A percentile compares a stretch with the other conserved stretches of the same genome.
phyloP scores from a whole-genome alignment of 2,113 vertebrate species.

The Erythrocercus mccallii region DNA sequence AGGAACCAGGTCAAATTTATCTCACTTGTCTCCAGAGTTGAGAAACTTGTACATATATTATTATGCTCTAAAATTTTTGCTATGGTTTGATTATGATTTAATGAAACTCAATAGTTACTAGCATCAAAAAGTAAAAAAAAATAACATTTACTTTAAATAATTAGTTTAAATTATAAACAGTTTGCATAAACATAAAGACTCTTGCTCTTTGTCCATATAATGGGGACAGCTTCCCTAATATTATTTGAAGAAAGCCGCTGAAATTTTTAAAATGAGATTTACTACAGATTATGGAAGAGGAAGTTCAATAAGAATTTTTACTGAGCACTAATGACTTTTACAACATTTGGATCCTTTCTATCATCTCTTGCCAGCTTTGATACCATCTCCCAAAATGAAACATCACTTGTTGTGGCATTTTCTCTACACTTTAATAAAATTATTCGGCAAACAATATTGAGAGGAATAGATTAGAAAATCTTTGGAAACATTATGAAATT shows the following conservation, averaged over 20 bases:
- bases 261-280: neutral
- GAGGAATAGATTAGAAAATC: neutral
- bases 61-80: neutral
- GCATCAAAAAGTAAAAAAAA: neutral
- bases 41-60: neutral
- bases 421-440: neutral
- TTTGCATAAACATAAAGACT: neutral
- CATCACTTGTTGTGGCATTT: neutral
- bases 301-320: neutral
- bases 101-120: neutral
- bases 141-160: fast-evolving
- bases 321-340: neutral
- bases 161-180: neutral
- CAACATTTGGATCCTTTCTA: neutral
- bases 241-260: neutral
- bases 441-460: neutral
- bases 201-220: neutral
- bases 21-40: neutral
- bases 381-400: neutral
- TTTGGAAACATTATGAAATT: neutral
- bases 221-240: neutral
- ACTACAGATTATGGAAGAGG: neutral
- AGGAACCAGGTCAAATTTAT: neutral
- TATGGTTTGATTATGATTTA: neutral
- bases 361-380: neutral